Evolutionary conservation across 2,888 invertebrate species (phyloP).

Genomic region (Pandemis heparana): DNA sequence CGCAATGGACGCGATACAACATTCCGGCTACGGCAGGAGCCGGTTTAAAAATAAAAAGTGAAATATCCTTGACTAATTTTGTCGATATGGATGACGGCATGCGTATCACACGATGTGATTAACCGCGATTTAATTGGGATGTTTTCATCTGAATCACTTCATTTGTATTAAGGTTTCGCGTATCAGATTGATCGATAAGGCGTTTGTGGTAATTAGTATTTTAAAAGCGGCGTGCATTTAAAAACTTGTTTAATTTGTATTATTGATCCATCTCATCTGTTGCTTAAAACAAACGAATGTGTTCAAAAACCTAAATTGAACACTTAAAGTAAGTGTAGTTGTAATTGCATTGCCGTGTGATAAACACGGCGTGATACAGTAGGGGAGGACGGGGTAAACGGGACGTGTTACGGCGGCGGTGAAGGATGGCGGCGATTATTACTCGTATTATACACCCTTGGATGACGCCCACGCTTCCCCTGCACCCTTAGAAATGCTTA

Average conservation of each 20-base stretch:
- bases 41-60: constrained; percentile 43
- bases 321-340: constrained; percentile 52
- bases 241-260: constrained; percentile 14
- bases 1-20: constrained; percentile 50
- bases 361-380: constrained; percentile 56
- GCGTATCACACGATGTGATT: constrained; percentile 62
- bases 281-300: constrained; percentile 32
- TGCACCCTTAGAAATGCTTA: constrained; percentile 51
- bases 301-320: constrained; percentile 23
- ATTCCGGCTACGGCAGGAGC: constrained; percentile 44
- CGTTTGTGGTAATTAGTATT: constrained; percentile 35
- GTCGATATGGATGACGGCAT: constrained; percentile 58
- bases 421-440: constrained; percentile 78
- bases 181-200: constrained; percentile 50
- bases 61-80: constrained; percentile 62
- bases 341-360: constrained; percentile 73
- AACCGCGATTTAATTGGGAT: constrained; percentile 61
- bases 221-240: constrained; percentile 22
- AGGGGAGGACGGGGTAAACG: constrained; percentile 64
- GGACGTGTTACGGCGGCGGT: constrained; percentile 65
- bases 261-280: constrained; percentile 15
- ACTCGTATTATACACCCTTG: constrained; percentile 72
- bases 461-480: constrained; percentile 55
- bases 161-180: constrained; percentile 55
- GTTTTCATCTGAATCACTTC: constrained; percentile 61